Conservation (phyloP, 2,113 vertebrate genomes). For the Climacteris rufus region DNA sequence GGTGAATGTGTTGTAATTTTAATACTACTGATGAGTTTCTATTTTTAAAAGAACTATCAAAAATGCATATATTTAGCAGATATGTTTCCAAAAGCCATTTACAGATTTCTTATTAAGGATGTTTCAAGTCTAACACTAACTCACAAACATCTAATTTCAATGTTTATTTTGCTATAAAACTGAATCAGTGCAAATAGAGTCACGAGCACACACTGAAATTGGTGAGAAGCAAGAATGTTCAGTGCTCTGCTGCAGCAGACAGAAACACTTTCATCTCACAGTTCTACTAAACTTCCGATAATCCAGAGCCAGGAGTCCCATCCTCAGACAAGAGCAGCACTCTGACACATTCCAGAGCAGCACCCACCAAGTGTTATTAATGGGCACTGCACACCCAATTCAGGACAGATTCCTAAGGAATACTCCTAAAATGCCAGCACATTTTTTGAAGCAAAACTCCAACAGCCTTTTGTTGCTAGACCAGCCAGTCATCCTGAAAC, state of each 20-base stretch:
- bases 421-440: background rate
- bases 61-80: background rate
- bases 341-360: background rate
- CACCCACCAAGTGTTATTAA: background rate
- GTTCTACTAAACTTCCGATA: background rate
- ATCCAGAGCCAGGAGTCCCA: background rate
- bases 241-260: background rate
- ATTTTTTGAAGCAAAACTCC: background rate
- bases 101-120: background rate
- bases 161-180: background rate
- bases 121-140: background rate
- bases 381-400: rapidly evolving
- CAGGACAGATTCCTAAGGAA: background rate
- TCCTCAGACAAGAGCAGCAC: background rate
- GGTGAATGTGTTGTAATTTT: background rate
- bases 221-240: background rate
- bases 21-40: background rate
- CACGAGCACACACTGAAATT: background rate
- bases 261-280: background rate
- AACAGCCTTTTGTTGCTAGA: background rate
- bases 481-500: background rate
- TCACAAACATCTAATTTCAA: background rate
- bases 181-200: background rate
- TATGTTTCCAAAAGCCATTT: background rate
- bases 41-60: background rate